Base-by-base conservation (phyloP, 2,797 vertebrate species). In the Alcedo quadribrachys region DNA sequence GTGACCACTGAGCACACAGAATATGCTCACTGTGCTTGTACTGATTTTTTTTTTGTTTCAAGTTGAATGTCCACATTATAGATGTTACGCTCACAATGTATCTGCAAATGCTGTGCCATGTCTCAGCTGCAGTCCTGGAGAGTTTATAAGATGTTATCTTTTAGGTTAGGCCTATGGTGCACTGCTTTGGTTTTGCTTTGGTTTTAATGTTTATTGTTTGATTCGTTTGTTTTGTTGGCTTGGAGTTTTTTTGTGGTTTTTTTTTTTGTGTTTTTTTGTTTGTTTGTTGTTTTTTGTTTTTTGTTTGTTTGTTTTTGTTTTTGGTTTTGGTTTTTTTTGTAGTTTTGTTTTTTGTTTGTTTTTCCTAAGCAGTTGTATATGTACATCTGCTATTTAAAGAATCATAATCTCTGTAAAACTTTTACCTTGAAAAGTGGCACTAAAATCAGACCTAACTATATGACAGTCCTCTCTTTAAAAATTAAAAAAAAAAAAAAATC, bases 21-120 rank as follows among this genome's bases (percentile, higher is more conserved):
- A 37, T n/a, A 2, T 4, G 1, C n/a, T 66, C 76, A 45, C 9
- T 12, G 8, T 22, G 30, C 27, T 69, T 66, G 21, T 13, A 9
- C 17, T 14, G n/a, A 33, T 10, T 69, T 61, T 51, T 16, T 50
- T 51, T 81, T 33, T 55, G 12, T 17, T 60, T 35, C 40, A 57
- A 61, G n/a, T 6, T 57, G 7, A 35, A 60, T 4, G 9, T 48
- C 50, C 13, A 5, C 0, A 0, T 37, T 57, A 67, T 11, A 57
- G n/a, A 53, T 67, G 22, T 50, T 37, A 45, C 0, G 1, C 7
- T 75, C 5, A 6, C 13, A 79, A 51, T 55, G 33, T 15, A 78
- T 7, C 37, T 54, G 4, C 24, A 27, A 9, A 25, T 83, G n/a
- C 37, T 9, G 33, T 25, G 51, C 32, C 6, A 17, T 50, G 22